These are phyloP conservation scores for Dromius quadrimaculatus DNA, from an alignment of 2,888 invertebrate genomes.

Conservation along the genomic window DNA sequence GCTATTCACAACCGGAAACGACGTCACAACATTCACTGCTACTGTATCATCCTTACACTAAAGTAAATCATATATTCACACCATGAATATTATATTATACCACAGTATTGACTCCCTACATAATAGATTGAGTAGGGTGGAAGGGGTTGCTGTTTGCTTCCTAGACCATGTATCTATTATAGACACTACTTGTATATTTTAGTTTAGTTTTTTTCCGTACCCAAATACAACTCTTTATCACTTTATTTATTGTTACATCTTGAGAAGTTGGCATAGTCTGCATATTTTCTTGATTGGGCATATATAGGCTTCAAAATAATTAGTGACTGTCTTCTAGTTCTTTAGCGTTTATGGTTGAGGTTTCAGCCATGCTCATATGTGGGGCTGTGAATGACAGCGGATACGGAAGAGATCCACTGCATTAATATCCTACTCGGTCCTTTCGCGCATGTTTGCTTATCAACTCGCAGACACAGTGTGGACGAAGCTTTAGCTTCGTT, in stretches of 20 bases:
- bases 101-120: conserved; percentile 7
- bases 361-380: no score
- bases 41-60: conserved; percentile 22
- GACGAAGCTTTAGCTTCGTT: conserved; percentile 9
- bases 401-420: conserved; percentile 2
- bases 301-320: no score
- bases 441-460: conserved; percentile 24
- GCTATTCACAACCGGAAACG: not conserved
- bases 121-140: not conserved
- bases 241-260: no score
- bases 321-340: no score
- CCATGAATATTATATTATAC: conserved; percentile 21
- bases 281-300: no score
- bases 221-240: no score
- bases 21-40: not conserved
- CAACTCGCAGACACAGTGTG: conserved; percentile 7
- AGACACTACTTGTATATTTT: no score
- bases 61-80: not conserved
- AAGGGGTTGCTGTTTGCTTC: no score
- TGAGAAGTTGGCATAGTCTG: no score
- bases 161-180: no score
- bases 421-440: conserved; percentile 23
- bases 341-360: no score
- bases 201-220: no score
- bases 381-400: conserved; percentile 14